Evolutionary conservation across 2,113 vertebrate genomes (phyloP).

Genomic region (Forbesichthys agassizii): DNA sequence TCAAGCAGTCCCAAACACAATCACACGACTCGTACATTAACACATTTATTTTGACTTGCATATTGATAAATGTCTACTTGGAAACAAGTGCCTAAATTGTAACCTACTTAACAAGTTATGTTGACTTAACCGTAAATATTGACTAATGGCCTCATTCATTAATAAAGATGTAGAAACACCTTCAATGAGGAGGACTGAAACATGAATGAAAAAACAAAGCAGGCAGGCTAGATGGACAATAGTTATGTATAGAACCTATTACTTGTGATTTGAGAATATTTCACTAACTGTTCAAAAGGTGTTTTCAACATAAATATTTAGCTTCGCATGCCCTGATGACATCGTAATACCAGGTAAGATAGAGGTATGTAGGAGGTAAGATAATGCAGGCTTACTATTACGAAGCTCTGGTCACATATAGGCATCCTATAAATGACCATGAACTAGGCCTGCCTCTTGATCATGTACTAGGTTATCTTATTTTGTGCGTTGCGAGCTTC

Average conservation of each 20-base stretch:
- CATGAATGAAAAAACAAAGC: constrained; percentile 1
- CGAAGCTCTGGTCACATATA: neutral
- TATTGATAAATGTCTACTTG: constrained; percentile 82
- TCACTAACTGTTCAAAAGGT: constrained; percentile 25
- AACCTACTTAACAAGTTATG: constrained; percentile 65
- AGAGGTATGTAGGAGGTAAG: too few relatives aligned
- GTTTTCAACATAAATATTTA: neutral
- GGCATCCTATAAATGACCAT: neutral
- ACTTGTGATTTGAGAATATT: constrained; percentile 11
- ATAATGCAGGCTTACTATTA: neutral
- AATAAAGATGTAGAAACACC: constrained; percentile 7
- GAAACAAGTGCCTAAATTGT: constrained; percentile 82
- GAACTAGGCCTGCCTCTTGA: neutral
- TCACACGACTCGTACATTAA: constrained; percentile 57
- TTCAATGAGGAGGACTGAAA: neutral
- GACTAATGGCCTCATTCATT: constrained; percentile 18
- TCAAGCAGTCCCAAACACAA: neutral
- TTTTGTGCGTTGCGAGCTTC: neutral
- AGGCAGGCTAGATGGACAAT: neutral
- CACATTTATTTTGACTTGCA: constrained; percentile 86
- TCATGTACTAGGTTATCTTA: neutral
- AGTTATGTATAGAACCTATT: constrained; percentile 12
- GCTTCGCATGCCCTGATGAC: neutral
- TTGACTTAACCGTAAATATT: constrained; percentile 77
- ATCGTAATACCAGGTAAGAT: neutral